Conservation (phyloP, 2,113 vertebrate species). For the Tonatia bakeri region DNA sequence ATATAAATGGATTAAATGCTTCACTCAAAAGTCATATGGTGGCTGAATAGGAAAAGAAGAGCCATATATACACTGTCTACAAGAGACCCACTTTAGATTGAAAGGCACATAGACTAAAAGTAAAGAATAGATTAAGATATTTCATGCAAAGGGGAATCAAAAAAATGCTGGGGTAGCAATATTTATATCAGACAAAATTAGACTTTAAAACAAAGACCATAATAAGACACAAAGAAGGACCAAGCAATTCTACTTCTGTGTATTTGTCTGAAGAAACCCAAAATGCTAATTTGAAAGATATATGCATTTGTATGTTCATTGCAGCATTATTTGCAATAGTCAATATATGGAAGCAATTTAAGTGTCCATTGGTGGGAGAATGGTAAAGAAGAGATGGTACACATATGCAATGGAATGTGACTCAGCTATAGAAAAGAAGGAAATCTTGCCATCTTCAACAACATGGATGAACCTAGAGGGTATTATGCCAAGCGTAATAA, state of each 20-base stretch:
- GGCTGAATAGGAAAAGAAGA: background rate
- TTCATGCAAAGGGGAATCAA: too few species aligned
- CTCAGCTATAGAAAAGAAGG: background rate
- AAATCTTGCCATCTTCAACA: background rate
- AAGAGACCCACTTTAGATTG: background rate
- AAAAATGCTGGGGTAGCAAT: too few species aligned
- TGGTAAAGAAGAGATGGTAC: too few species aligned
- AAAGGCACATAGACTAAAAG: background rate
- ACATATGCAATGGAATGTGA: background rate
- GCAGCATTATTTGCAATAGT: background rate
- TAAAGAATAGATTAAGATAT: background rate
- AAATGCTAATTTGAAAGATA: background rate
- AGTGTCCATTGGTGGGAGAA: too few species aligned
- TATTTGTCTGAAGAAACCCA: background rate
- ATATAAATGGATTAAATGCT: background rate
- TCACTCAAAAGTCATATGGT: background rate
- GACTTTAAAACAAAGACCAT: background rate
- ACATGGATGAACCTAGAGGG: background rate
- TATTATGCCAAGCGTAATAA: background rate
- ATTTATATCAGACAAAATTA: background rate
- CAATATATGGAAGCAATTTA: too few species aligned
- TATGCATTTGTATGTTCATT: background rate
- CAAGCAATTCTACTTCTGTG: background rate
- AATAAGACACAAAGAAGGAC: background rate
- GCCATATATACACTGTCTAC: background rate